Evolutionary conservation across 2,113 vertebrate species (phyloP).

Genomic region (Larimichthys crocea): DNA sequence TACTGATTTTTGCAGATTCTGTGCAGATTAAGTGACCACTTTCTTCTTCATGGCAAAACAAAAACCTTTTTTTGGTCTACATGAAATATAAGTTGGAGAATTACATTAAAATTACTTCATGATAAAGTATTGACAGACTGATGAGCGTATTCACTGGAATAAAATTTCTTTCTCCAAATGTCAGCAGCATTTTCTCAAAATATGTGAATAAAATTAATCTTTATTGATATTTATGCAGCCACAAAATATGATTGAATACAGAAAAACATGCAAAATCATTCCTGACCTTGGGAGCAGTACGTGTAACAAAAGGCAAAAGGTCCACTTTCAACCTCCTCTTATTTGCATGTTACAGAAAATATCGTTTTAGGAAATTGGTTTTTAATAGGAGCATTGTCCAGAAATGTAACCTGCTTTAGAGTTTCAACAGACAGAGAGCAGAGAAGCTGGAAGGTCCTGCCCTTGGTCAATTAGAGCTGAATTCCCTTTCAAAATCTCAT

Average conservation of each 20-base stretch:
- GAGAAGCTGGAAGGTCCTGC: not conserved
- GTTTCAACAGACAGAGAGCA: not conserved
- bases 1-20: constrained; percentile 4
- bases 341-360: not conserved
- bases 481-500: not conserved
- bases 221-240: constrained; percentile 20
- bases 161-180: not conserved
- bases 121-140: constrained; percentile 22
- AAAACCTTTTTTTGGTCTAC: not conserved
- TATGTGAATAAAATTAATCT: constrained; percentile 31
- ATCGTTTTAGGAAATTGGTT: not conserved
- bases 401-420: not conserved
- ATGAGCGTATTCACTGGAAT: constrained; percentile 15
- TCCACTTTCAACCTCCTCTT: not conserved
- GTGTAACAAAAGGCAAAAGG: not conserved
- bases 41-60: constrained; percentile 1
- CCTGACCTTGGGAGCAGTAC: constrained; percentile 4
- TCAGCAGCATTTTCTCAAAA: constrained; percentile 18
- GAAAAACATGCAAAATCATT: not conserved
- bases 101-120: not conserved
- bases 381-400: not conserved
- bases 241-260: not conserved
- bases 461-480: not conserved
- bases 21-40: not conserved
- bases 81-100: not conserved